phyloP scores from a whole-genome alignment of 2,113 vertebrate species.

The Calonectris borealis region DNA sequence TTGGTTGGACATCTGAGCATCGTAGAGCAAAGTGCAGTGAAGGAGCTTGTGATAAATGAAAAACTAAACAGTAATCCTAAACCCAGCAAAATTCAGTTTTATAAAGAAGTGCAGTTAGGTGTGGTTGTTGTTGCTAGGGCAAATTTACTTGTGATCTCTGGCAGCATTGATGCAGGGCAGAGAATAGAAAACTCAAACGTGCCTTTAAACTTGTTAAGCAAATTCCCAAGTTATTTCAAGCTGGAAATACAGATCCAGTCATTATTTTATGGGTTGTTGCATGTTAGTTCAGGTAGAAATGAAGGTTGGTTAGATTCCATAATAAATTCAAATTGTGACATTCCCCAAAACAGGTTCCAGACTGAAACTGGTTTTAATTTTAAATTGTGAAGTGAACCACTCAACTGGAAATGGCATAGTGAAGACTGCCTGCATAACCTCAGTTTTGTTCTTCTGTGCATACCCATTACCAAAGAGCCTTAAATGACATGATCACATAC shows the following conservation, averaged over 20 bases:
- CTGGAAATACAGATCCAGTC: background rate
- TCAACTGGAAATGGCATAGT: background rate
- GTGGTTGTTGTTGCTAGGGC: background rate
- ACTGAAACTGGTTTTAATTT: constrained; percentile 21
- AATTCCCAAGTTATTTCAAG: background rate
- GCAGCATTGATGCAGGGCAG: background rate
- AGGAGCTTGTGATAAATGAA: background rate
- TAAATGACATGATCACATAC: background rate
- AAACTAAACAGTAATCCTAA: background rate
- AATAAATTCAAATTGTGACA: background rate
- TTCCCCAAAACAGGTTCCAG: background rate
- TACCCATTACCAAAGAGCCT: background rate
- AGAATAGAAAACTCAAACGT: background rate
- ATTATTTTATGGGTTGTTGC: background rate
- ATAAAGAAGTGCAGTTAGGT: background rate
- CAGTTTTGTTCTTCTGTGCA: background rate
- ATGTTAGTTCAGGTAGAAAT: constrained; percentile 9
- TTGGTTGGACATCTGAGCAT: background rate
- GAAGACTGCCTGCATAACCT: background rate
- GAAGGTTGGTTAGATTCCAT: background rate
- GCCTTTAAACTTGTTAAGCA: background rate
- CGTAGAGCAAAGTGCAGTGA: background rate
- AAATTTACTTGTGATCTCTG: background rate
- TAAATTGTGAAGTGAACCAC: background rate
- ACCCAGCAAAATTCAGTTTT: background rate